phyloP scores from a whole-genome alignment of 2,888 invertebrate species.

The Ennomos erosarius region DNA sequence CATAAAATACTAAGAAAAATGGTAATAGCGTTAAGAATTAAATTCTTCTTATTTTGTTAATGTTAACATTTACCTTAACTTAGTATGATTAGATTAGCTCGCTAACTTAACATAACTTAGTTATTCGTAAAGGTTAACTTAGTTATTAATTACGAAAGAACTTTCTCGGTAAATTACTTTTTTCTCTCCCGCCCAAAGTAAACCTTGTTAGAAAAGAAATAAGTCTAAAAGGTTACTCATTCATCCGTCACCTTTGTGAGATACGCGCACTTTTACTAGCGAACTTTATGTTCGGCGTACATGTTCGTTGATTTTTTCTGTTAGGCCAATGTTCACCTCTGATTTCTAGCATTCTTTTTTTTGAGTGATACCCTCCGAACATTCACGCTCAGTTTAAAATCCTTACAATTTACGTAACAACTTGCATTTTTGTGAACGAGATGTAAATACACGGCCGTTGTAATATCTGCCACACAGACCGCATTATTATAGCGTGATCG shows the following conservation, averaged over 20 bases:
- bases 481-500: too few relatives aligned
- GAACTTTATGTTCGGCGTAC: background rate
- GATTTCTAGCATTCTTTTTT: too few relatives aligned
- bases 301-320: background rate
- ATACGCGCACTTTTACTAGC: background rate
- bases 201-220: slow-evolving; percentile 21
- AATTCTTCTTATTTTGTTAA: background rate
- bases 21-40: background rate
- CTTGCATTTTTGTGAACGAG: too few relatives aligned
- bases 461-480: too few relatives aligned
- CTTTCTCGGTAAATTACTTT: background rate
- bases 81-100: too few relatives aligned
- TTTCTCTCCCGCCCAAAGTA: slow-evolving; percentile 3
- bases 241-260: background rate
- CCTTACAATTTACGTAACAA: too few relatives aligned
- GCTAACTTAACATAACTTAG: background rate
- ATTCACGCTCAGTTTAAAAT: too few relatives aligned
- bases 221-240: slow-evolving; percentile 7
- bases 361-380: too few relatives aligned
- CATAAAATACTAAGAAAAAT: too few relatives aligned
- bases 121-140: slow-evolving; percentile 8
- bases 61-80: background rate
- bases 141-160: slow-evolving; percentile 4
- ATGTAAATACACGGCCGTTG: too few relatives aligned
- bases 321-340: background rate